Conservation (phyloP, 2,888 invertebrate species). For the Machimus rusticus region DNA sequence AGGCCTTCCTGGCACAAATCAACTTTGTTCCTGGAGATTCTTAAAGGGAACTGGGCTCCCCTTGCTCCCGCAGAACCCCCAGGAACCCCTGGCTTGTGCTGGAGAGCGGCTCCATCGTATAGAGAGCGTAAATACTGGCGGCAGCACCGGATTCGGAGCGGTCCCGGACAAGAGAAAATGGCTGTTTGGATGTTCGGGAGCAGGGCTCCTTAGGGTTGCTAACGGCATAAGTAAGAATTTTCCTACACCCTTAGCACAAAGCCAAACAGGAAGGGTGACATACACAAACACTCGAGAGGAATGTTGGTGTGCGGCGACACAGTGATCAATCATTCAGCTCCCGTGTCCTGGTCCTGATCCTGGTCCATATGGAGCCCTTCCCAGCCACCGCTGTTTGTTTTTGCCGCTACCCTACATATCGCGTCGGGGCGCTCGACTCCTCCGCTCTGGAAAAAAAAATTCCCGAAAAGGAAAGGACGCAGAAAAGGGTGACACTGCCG, state of each 20-base stretch:
- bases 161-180: slow-evolving; percentile 13
- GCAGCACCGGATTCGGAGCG: not conserved
- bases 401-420: not conserved
- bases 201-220: not conserved
- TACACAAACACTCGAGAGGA: slow-evolving; percentile 32
- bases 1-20: not conserved
- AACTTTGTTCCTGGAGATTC: slow-evolving; percentile 15
- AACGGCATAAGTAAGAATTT: slow-evolving; percentile 37
- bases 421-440: not conserved
- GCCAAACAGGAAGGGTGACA: slow-evolving; percentile 40
- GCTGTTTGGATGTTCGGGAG: not conserved
- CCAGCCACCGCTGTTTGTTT: slow-evolving; percentile 17
- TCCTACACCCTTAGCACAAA: slow-evolving; percentile 32
- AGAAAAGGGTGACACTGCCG: not conserved
- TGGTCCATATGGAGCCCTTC: slow-evolving; percentile 40
- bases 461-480: not conserved
- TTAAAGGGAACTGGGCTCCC: not conserved
- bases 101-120: not conserved
- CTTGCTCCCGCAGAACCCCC: not conserved
- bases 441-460: slow-evolving; percentile 3
- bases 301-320: slow-evolving; percentile 20
- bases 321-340: slow-evolving; percentile 35
- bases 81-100: not conserved
- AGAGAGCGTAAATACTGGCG: slow-evolving; percentile 1
- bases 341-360: slow-evolving; percentile 19